phyloP scores from a whole-genome alignment of 2,797 vertebrate species.

The Margarornis squamiger region DNA sequence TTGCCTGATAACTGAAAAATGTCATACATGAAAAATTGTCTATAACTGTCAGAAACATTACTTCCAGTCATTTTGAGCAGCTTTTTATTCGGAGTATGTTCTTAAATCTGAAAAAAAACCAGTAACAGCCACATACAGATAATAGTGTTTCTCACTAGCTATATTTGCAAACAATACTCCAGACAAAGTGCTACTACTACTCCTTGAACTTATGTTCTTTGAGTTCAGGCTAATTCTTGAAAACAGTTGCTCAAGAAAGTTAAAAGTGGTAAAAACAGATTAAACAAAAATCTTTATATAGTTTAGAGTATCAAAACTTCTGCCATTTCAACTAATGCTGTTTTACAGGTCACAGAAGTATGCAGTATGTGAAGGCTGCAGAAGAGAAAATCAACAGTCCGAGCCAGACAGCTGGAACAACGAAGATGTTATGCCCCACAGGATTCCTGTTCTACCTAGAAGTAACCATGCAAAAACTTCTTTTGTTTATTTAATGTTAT shows the following conservation, averaged over 20 bases:
- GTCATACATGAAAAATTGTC: background rate
- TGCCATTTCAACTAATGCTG: background rate
- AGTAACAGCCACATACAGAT: accelerated
- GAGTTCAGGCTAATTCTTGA: background rate
- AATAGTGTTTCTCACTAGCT: background rate
- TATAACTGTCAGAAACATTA: background rate
- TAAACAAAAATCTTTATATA: background rate
- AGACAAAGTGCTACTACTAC: background rate
- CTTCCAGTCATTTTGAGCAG: background rate
- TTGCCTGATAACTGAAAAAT: background rate
- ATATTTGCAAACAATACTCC: background rate
- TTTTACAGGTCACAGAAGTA: conserved; percentile 48
- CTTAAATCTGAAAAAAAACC: background rate
- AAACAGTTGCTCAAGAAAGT: background rate
- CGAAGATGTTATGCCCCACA: conserved; percentile 72
- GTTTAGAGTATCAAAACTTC: background rate
- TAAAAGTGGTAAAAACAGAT: background rate
- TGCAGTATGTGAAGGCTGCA: background rate
- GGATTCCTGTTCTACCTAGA: conserved; percentile 57
- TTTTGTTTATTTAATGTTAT: background rate
- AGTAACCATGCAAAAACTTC: conserved; percentile 58
- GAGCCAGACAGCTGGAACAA: conserved; percentile 79
- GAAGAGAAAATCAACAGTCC: conserved; percentile 69
- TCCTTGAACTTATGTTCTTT: background rate
- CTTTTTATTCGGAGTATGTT: background rate